phyloP scores from a whole-genome alignment of 37 sponge, comb jelly and placozoan species.

The Crambe crambe region DNA sequence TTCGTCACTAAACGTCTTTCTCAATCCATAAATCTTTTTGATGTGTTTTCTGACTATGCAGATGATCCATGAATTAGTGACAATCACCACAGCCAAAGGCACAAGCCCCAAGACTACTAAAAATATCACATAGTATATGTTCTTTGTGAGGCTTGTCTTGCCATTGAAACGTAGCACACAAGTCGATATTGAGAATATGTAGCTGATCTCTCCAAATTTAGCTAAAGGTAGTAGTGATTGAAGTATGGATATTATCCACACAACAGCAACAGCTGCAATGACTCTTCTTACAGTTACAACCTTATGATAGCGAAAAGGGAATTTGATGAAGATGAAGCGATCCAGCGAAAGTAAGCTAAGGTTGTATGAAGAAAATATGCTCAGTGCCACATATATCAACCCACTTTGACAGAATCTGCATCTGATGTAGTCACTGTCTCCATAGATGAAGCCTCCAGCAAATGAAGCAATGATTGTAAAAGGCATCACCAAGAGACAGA shows the following conservation, averaged over 20 bases:
- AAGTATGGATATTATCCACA: constrained; percentile 18
- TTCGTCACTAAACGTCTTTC: background rate
- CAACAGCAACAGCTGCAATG: background rate
- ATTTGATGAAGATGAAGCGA: constrained; percentile 29
- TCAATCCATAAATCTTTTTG: background rate
- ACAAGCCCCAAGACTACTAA: constrained; percentile 31
- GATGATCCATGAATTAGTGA: constrained; percentile 36
- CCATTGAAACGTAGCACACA: constrained; percentile 5
- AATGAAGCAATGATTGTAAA: constrained; percentile 28
- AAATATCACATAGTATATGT: too few species aligned
- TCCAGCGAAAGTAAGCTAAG: constrained; percentile 52
- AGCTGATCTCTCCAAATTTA: constrained; percentile 58
- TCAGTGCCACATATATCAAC: constrained; percentile 12
- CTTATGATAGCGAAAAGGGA: constrained; percentile 50
- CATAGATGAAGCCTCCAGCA: constrained; percentile 44
- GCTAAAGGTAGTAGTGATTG: constrained; percentile 33
- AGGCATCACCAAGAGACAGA: constrained; percentile 9
- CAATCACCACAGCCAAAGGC: constrained; percentile 33
- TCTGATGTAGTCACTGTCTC: constrained; percentile 17
- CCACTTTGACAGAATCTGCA: constrained; percentile 34
- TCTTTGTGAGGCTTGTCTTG: constrained; percentile 9
- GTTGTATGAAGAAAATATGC: constrained; percentile 15
- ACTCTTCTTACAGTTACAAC: background rate
- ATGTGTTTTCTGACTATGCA: background rate
- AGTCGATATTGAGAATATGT: constrained; percentile 12